phyloP scores from a whole-genome alignment of 1,140 invertebrate genomes.

The Lasaia peninsularis region DNA sequence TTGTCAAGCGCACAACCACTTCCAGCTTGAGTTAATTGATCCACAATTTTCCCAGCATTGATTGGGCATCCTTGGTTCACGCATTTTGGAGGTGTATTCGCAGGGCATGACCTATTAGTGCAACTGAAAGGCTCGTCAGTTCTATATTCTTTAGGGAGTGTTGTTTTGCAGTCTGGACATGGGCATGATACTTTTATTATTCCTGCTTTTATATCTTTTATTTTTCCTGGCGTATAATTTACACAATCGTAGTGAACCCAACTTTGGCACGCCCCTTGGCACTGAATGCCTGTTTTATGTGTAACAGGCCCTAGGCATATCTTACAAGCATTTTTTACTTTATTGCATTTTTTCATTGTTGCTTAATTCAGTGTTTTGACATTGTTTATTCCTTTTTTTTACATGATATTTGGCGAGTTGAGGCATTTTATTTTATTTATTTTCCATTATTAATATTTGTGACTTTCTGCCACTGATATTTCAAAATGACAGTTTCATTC shows the following conservation, averaged over 20 bases:
- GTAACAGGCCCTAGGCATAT: slow-evolving; percentile 48
- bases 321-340: slow-evolving; percentile 56
- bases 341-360: slow-evolving; percentile 50
- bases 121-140: neutral
- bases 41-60: slow-evolving; percentile 23
- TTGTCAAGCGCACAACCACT: slow-evolving; percentile 28
- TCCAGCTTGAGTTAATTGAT: slow-evolving; percentile 3
- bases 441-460: neutral
- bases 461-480: neutral
- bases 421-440: neutral
- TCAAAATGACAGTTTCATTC: neutral
- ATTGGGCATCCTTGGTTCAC: slow-evolving; percentile 32
- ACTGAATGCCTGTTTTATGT: slow-evolving; percentile 49
- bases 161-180: slow-evolving; percentile 37
- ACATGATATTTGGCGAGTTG: neutral
- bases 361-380: neutral
- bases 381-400: neutral
- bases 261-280: slow-evolving; percentile 47
- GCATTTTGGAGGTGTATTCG: neutral
- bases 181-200: slow-evolving; percentile 49
- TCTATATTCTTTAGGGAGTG: neutral
- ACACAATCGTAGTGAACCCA: slow-evolving; percentile 55
- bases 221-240: slow-evolving; percentile 52
- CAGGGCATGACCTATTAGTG: neutral
- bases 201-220: slow-evolving; percentile 53